These are phyloP conservation scores for Chionis minor DNA, from an alignment of 2,113 vertebrate species.

Conservation along the genomic window DNA sequence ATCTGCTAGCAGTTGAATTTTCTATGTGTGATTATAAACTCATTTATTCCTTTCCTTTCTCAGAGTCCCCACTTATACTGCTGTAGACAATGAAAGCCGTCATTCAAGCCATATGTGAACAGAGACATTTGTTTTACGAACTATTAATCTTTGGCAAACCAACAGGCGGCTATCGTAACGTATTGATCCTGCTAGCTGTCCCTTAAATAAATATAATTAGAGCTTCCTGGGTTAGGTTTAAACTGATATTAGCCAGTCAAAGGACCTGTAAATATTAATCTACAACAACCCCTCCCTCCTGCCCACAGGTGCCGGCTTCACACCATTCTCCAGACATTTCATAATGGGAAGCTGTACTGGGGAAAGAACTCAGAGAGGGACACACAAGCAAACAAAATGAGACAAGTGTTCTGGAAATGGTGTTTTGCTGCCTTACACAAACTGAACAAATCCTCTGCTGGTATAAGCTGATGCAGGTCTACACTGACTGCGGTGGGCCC, in stretches of 20 bases:
- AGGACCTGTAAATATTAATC: conserved; percentile 58
- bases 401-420: background rate
- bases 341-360: conserved; percentile 13
- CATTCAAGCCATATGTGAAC: conserved; percentile 70
- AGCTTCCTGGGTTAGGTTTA: conserved; percentile 59
- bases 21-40: conserved; percentile 14
- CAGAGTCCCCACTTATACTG: background rate
- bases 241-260: conserved; percentile 56
- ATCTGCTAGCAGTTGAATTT: background rate
- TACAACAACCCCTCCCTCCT: conserved; percentile 28
- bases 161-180: conserved; percentile 65
- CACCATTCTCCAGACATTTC: conserved; percentile 27
- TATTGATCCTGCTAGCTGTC: conserved; percentile 67
- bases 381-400: background rate
- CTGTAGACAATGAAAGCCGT: conserved; percentile 44
- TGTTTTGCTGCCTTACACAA: background rate
- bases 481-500: background rate
- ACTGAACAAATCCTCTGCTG: background rate
- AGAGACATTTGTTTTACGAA: conserved; percentile 68
- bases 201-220: conserved; percentile 62
- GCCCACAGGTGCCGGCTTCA: conserved; percentile 40
- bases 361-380: background rate
- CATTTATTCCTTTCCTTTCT: conserved; percentile 46
- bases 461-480: background rate
- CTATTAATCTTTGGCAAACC: conserved; percentile 69